These are phyloP conservation scores for Lytechinus pictus DNA, from an alignment of 35 echinoderm and acorn worm genomes.

Conservation along the genomic window DNA sequence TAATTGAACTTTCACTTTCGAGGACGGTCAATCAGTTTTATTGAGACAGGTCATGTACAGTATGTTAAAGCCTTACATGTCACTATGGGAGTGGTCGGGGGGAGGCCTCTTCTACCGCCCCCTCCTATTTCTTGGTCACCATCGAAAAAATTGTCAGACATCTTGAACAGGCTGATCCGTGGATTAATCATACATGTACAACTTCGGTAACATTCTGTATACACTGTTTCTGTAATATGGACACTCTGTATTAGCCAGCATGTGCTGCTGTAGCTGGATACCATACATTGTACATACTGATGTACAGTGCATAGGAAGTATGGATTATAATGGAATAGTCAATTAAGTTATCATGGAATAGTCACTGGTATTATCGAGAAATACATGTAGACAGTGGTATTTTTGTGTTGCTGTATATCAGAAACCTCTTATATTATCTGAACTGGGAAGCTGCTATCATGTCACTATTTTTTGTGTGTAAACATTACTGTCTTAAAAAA, in stretches of 20 bases:
- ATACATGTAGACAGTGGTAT: neutral
- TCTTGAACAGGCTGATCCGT: neutral
- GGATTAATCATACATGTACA: neutral
- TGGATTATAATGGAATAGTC: too few species aligned
- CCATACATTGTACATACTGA: neutral
- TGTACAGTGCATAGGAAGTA: neutral
- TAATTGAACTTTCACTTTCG: neutral
- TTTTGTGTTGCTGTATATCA: neutral
- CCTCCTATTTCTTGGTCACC: neutral
- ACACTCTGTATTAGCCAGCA: neutral
- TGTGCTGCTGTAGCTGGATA: neutral
- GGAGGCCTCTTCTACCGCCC: neutral
- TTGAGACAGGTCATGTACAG: neutral
- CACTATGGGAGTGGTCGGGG: neutral
- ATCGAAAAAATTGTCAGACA: neutral
- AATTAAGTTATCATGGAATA: neutral
- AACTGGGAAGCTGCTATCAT: neutral
- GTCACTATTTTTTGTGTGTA: neutral
- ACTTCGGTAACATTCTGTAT: neutral
- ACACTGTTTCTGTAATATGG: neutral
- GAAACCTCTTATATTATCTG: neutral
- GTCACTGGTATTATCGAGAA: too few species aligned
- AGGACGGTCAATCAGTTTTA: neutral
- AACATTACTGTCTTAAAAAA: neutral
- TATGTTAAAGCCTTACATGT: too few species aligned